A percentile compares a stretch with the other conserved stretches of the same genome.
Conservation (phyloP, 2,113 vertebrate species). For the Axis porcinus region DNA sequence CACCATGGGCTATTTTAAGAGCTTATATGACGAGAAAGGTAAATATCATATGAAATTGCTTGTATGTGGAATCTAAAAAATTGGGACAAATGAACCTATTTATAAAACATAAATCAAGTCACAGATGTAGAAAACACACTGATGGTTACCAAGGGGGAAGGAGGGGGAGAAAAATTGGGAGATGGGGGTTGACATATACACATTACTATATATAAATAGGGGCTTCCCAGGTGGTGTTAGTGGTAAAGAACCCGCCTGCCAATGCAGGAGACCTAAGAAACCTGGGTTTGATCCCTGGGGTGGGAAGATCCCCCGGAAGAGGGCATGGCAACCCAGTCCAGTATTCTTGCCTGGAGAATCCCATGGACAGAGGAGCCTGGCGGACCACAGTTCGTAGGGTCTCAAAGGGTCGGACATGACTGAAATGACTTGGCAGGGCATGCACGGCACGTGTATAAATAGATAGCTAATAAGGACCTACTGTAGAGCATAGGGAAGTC, state of each 20-base stretch:
- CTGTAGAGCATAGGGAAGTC: not conserved
- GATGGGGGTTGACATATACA: not conserved
- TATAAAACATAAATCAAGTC: not conserved
- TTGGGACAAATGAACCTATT: not conserved
- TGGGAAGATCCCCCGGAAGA: not conserved
- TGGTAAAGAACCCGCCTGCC: not conserved
- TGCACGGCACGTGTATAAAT: not conserved
- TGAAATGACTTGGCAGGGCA: not conserved
- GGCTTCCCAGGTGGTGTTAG: not conserved
- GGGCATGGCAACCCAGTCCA: not conserved
- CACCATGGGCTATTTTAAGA: not conserved
- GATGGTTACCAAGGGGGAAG: not conserved
- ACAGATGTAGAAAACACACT: not conserved
- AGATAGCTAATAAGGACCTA: not conserved
- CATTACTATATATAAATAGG: not conserved
- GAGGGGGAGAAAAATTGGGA: not conserved
- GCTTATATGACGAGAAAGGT: not conserved
- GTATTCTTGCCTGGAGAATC: not conserved
- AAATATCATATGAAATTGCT: not conserved
- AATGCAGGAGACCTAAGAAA: rapidly evolving
- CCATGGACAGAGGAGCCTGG: not conserved
- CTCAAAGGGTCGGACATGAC: not conserved
- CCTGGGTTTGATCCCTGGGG: not conserved
- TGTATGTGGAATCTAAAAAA: not conserved
- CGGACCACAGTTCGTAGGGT: not conserved